Conservation (phyloP, 2,113 vertebrate genomes). For the Hypanus sabinus region DNA sequence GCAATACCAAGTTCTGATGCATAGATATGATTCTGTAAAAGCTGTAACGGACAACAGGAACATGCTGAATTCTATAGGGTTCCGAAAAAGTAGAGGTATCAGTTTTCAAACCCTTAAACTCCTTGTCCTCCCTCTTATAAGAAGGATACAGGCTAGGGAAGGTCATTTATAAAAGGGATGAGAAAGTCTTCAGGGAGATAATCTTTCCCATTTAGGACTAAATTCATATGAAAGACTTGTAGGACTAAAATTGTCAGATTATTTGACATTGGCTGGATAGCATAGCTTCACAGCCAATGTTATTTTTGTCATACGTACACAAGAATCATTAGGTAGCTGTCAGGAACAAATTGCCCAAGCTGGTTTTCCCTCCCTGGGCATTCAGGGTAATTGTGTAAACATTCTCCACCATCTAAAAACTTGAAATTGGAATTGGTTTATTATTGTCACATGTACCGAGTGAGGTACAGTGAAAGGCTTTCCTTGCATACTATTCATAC, state of each 20-base stretch:
- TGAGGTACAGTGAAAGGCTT: too few relatives aligned
- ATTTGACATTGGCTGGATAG: background rate
- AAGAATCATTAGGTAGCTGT: background rate
- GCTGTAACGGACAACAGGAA: too few relatives aligned
- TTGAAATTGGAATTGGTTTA: too few relatives aligned
- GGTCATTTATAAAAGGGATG: background rate
- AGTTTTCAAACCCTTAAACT: too few relatives aligned
- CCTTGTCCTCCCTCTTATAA: background rate
- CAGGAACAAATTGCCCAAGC: background rate
- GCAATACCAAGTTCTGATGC: too few relatives aligned
- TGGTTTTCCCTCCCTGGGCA: background rate
- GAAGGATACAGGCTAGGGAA: background rate
- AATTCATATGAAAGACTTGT: background rate
- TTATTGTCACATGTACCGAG: too few relatives aligned
- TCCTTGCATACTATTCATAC: too few relatives aligned
- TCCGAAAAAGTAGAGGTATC: too few relatives aligned
- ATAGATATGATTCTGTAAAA: too few relatives aligned
- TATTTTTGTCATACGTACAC: background rate
- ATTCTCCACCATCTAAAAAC: too few relatives aligned
- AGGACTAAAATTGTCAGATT: background rate
- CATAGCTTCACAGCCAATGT: background rate
- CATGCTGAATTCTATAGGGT: too few relatives aligned
- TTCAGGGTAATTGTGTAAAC: background rate
- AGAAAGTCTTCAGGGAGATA: background rate
- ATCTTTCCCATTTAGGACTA: background rate